Evolutionary conservation across 2,797 vertebrate species (phyloP), one percentile per base, ranked within the genome.

Genomic region (Sebastes oblongus): DNA sequence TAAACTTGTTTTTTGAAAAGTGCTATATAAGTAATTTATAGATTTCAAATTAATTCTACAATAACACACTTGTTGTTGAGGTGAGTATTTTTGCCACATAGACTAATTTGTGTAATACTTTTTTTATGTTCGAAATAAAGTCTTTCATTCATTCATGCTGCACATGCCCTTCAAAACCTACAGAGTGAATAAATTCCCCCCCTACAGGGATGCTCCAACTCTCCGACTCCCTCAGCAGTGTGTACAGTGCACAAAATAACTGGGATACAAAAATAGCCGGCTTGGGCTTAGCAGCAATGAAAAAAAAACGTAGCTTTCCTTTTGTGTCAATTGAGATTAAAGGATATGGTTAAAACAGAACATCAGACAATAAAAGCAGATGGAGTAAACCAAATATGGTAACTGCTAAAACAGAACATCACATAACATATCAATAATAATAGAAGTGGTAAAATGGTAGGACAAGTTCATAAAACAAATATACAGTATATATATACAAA

Each of bases 261-360:
- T 94, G 94, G 90, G 95, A 95, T 96, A 95, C 97, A 97, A 97
- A 99, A 99, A 99, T 98, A 99, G 97, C 96, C 95, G 94, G 93
- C 95, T 95, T 95, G 94, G 95, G 86, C 95, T 94, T 91, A 92
- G 91, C 86, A 39, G 93, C 96, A 96, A 97, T 97, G 97, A 97
- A 97, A 97, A 97, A 97, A 97, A 98, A 98, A 97, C 92, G 96
- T 95, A 94, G 95, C 97, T 99, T 98, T 97, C 97, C 98, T 99
- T 99, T 98, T 99, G 97, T 99, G 98, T 98, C 97, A 95, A 95
- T 96, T 96, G 94, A 94, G 96, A 96, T 39, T 39, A 39, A 39
- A 39, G 13, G 13, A 39, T 39, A 39, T 39, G 36, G 36, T 39
- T 39, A 39, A 39, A 39, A 39, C 36, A 39, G 36, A 39, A 39